These are phyloP conservation scores for Operophtera brumata DNA, from an alignment of 2,888 invertebrate species.

Conservation along the genomic window DNA sequence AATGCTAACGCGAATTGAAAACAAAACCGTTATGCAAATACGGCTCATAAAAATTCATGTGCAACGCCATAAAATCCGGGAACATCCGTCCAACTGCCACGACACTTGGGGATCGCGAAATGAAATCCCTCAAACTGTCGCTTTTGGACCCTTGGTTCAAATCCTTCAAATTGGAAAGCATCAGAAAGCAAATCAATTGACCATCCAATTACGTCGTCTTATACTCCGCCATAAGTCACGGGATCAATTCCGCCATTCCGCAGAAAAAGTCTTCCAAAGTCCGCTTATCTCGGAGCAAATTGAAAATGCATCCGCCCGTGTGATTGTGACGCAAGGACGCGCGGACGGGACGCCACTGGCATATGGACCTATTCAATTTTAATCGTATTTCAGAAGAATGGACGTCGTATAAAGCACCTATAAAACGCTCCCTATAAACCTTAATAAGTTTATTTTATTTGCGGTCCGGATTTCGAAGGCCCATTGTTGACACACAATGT, in stretches of 20 bases:
- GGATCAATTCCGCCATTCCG: constrained; percentile 77
- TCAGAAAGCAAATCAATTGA: constrained; percentile 68
- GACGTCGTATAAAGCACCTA: constrained; percentile 75
- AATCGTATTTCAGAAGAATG: constrained; percentile 80
- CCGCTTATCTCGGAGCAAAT: constrained; percentile 79
- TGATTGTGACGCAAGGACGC: constrained; percentile 73
- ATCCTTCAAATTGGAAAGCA: constrained; percentile 58
- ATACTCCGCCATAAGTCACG: constrained; percentile 71
- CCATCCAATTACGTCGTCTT: constrained; percentile 70
- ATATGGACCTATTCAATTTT: constrained; percentile 80
- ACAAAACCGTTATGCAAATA: constrained; percentile 23
- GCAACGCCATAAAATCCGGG: constrained; percentile 20
- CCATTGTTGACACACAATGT: constrained; percentile 68
- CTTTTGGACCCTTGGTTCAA: constrained; percentile 21
- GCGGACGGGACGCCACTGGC: constrained; percentile 63
- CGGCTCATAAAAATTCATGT: constrained; percentile 26
- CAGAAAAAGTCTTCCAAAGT: constrained; percentile 77
- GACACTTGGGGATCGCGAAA: constrained; percentile 23
- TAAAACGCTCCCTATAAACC: constrained; percentile 67
- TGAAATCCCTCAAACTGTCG: constrained; percentile 9
- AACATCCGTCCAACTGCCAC: constrained; percentile 28
- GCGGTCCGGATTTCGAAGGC: constrained; percentile 71
- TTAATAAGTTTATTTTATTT: constrained; percentile 76
- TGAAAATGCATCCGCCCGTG: constrained; percentile 78
- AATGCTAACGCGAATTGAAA: constrained; percentile 1